Evolutionary conservation across 2,888 invertebrate species (phyloP), one percentile per base, ranked within the genome.

Genomic region (Hydrotaea cyrtoneurina): DNA sequence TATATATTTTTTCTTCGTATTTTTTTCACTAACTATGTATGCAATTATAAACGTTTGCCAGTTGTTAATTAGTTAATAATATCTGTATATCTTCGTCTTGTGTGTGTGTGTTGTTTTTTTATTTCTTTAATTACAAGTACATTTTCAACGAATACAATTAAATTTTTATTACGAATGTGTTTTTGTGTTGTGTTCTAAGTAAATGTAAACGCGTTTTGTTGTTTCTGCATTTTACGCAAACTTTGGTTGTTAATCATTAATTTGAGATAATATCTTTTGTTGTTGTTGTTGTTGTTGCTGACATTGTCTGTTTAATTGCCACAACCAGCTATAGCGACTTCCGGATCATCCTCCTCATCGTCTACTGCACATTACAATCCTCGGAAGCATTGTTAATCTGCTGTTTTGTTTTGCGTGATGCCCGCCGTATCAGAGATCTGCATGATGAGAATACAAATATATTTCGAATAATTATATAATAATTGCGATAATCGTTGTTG

Each of bases 331-430:
- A 8, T 15, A 64, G 15, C 36, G 1, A 31, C 64, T n/a, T 21
- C 55, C 5, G 21, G n/a, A n/a, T n/a, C 21, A 21, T 11, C 21
- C 5, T 10, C 10, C 7, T 55, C 55, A 11, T 3, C 8, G 19
- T 87, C 94, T 95, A 96, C 88, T 96, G 96, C 88, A 96, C 94
- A 90, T 94, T 94, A 90, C 96, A 96, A 90, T 96, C 95, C 87
- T 96, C 93, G 87, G 95, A 95, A 64, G 95, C 94, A 88, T 96
- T 96, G 87, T 95, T 93, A 87, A 96, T 95, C 93, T 96, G 96
- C 90, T 96, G 96, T 89, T 96, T 96, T 85, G 96, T 95, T 92
- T 96, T 96, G 87, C 96, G 94, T 89, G 96, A 96, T 82, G 96
- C 95, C 85, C 97, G 94, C 86, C 97, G 93, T 87, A 97, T 97